Percentiles rank a stretch among this genome's conserved stretches.
Evolutionary conservation across 2,888 invertebrate species (phyloP).

Genomic region (Blastobasis lacticolella): DNA sequence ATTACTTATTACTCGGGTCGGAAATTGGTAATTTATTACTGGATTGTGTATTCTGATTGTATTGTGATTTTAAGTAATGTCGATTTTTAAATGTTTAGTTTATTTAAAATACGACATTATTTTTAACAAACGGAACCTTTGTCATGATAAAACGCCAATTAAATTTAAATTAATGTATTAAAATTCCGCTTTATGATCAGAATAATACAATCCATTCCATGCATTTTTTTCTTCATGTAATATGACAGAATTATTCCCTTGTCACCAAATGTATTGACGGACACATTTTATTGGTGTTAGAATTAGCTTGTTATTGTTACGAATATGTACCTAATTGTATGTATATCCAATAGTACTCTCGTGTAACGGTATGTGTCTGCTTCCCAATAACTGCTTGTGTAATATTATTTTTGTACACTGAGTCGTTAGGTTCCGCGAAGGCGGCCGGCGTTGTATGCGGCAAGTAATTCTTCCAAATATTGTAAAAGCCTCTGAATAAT

Average conservation of each 20-base stretch:
- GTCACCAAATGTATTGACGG: conserved; percentile 16
- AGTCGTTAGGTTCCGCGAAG: conserved; percentile 22
- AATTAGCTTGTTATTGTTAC: conserved; percentile 29
- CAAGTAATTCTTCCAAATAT: conserved; percentile 70
- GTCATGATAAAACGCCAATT: too few species aligned
- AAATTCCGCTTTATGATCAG: too few species aligned
- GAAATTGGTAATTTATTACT: too few species aligned
- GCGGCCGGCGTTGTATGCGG: conserved; percentile 37
- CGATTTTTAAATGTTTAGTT: too few species aligned
- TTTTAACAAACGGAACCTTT: too few species aligned
- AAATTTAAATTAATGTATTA: too few species aligned
- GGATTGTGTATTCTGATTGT: too few species aligned
- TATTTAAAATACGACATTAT: too few species aligned
- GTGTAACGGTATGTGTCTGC: conserved; percentile 15
- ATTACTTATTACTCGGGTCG: too few species aligned
- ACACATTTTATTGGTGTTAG: conserved; percentile 31
- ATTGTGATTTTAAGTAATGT: too few species aligned
- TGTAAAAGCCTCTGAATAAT: conserved; percentile 73
- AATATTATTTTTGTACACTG: conserved; percentile 41
- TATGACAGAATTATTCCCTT: conserved; percentile 8
- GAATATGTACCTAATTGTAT: conserved; percentile 19
- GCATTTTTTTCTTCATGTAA: too few species aligned
- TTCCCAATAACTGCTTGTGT: conserved; percentile 41
- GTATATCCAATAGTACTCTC: conserved; percentile 14
- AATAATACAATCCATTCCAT: too few species aligned